Percentiles rank a stretch among this genome's conserved stretches.
Conservation (phyloP, 2,797 vertebrate genomes). For the Melopsittacus undulatus region DNA sequence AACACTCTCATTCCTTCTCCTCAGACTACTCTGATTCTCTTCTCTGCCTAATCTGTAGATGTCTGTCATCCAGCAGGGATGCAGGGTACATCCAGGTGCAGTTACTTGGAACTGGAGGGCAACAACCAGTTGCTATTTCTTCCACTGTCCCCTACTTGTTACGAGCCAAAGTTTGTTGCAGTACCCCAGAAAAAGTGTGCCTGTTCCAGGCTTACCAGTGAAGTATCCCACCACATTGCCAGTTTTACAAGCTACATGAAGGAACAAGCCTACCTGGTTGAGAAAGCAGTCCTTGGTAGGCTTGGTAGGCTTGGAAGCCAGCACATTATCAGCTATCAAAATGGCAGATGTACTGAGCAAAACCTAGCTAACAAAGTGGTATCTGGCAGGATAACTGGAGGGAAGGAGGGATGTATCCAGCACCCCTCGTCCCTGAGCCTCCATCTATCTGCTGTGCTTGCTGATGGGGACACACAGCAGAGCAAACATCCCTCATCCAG, state of each 20-base stretch:
- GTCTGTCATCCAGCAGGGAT: neutral
- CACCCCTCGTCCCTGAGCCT: neutral
- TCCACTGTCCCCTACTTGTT: neutral
- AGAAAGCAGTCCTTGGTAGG: neutral
- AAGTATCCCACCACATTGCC: neutral
- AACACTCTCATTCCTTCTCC: neutral
- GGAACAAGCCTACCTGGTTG: neutral
- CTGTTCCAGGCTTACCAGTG: neutral
- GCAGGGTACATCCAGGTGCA: neutral
- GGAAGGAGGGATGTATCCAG: neutral
- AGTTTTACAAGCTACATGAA: neutral
- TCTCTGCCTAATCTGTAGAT: neutral
- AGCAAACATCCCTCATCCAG: neutral
- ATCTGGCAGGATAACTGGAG: neutral
- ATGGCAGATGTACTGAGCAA: neutral
- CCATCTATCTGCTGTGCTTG: neutral
- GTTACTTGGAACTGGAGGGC: neutral
- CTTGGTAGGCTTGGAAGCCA: neutral
- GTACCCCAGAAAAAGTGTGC: neutral
- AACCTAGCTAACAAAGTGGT: neutral
- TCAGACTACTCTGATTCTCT: neutral
- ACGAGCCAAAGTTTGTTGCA: neutral
- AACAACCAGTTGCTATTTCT: neutral
- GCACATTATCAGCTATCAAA: neutral
- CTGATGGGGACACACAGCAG: neutral